Evolutionary conservation across 1,140 invertebrate genomes (phyloP).

Genomic region (Magallana angulata): DNA sequence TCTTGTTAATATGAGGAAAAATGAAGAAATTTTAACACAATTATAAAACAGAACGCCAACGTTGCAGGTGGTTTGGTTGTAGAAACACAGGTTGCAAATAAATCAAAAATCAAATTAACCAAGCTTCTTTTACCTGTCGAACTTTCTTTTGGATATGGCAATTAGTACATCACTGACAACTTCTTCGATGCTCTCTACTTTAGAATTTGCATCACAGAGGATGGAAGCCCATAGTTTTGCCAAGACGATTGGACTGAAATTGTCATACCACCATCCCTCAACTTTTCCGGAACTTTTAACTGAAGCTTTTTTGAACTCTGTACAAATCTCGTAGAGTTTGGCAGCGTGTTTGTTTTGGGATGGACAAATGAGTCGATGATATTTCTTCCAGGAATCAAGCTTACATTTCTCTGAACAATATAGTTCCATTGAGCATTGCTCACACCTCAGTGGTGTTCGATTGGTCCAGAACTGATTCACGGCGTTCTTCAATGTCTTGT

Average conservation of each 20-base stretch:
- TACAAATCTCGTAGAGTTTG: slow-evolving; percentile 64
- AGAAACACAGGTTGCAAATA: too few species aligned
- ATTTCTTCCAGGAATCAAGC: slow-evolving; percentile 59
- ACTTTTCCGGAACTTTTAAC: slow-evolving; percentile 23
- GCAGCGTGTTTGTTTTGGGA: slow-evolving; percentile 45
- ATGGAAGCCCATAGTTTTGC: slow-evolving; percentile 64
- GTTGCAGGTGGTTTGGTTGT: too few species aligned
- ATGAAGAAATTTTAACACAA: too few species aligned
- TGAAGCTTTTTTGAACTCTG: slow-evolving; percentile 46
- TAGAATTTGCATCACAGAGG: slow-evolving; percentile 51
- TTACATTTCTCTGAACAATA: slow-evolving; percentile 65
- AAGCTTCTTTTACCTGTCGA: slow-evolving; percentile 51
- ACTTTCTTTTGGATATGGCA: slow-evolving; percentile 53
- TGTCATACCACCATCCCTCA: slow-evolving; percentile 63
- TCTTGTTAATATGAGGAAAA: too few species aligned
- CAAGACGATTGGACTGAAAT: slow-evolving; percentile 66
- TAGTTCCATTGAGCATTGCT: slow-evolving; percentile 54
- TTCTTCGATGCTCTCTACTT: slow-evolving; percentile 42
- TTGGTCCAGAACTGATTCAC: slow-evolving; percentile 61
- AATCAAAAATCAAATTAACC: background rate
- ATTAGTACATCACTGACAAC: slow-evolving; percentile 44
- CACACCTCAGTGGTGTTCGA: slow-evolving; percentile 46
- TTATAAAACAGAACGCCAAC: too few species aligned
- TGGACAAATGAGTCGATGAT: slow-evolving; percentile 65
- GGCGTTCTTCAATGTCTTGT: slow-evolving; percentile 51